phyloP scores from a whole-genome alignment of 2,888 invertebrate species.

The Harmothoe impar region DNA sequence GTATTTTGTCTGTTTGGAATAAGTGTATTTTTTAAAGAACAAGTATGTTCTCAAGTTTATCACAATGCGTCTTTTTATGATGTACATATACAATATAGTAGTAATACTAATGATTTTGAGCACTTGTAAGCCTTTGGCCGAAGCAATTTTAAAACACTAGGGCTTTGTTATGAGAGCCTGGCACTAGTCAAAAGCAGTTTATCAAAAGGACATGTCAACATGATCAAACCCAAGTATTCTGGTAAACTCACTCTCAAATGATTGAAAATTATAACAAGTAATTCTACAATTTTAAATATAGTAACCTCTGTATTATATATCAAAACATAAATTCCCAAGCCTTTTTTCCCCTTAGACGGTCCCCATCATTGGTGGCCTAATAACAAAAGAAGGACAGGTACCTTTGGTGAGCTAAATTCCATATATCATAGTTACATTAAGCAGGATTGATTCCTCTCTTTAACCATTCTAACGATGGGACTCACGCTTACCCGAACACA shows the following conservation, averaged over 20 bases:
- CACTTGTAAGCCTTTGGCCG: slow-evolving; percentile 17
- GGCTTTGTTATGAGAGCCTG: not conserved
- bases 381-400: not conserved
- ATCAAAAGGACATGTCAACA: not conserved
- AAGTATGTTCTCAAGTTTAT: not conserved
- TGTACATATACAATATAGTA: not conserved
- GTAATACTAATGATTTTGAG: slow-evolving; percentile 24
- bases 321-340: not conserved
- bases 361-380: no score
- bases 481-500: not conserved
- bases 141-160: not conserved
- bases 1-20: not conserved
- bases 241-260: not conserved
- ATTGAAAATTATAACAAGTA: not conserved
- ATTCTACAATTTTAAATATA: not conserved
- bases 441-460: not conserved
- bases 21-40: not conserved
- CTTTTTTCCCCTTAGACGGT: not conserved
- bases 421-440: not conserved
- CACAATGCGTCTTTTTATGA: slow-evolving; percentile 13
- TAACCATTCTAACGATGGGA: not conserved
- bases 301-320: not conserved
- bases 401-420: not conserved
- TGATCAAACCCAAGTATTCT: not conserved
- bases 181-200: not conserved